Base-by-base conservation (phyloP, 1,140 invertebrate genomes). In the Formica selysi region DNA sequence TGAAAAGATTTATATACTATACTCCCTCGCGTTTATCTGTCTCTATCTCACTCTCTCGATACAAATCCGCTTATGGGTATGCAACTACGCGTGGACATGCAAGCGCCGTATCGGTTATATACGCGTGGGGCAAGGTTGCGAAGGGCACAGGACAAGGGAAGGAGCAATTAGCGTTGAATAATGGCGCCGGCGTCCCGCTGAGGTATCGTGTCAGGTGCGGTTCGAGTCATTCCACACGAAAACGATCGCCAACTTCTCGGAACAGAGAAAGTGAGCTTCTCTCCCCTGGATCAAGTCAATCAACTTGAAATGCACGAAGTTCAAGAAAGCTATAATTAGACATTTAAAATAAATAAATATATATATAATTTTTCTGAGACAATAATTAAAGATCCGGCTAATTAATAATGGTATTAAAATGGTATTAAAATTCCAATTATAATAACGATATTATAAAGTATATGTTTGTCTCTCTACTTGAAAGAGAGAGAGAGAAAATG, bases 111-210 rank as follows among this genome's bases (percentile, higher is more conserved):
- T 81, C 64, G 68, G 57, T 62, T 71, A 67, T 38, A 41, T 36
- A 51, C 51, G 19, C 61, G 38, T 26, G 71, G 71, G 54, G 44
- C 32, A 19, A 85, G 38, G n/a, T 44, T 76, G 44, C 26, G 67
- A 84, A 48, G 80, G 41, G 44, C 73, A 22, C 32, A 44, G 61
- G 86, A 89, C 85, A 76, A 90, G 76, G 79, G 80, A 85, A 32
- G 61, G 74, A 86, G 88, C 90, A 90, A 91, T 91, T 91, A 90
- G 87, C 87, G 80, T 86, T 61, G 86, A 83, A 81, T 91, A 91
- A 91, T 91, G 88, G 87, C 86, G 67, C 68, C 79, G 67, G 65
- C 71, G 83, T 78, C 68, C 57, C 73, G 73, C 36, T 41, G 78
- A 76, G 61, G 68, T 84, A 79, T 54, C 68, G 86, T 87, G 90